These are phyloP conservation scores for Arctia plantaginis DNA, from an alignment of 2,888 invertebrate species.

Conservation along the genomic window DNA sequence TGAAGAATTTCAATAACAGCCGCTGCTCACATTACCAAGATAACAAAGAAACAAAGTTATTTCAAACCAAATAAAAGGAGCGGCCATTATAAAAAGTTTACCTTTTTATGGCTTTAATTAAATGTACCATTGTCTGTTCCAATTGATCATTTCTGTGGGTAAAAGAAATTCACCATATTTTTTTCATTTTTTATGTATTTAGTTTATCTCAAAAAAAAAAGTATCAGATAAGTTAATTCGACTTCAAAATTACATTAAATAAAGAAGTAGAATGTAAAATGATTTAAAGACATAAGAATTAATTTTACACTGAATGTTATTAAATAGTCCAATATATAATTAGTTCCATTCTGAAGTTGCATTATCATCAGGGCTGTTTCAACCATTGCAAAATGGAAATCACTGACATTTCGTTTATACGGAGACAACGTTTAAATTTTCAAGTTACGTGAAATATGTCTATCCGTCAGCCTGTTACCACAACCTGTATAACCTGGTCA, in stretches of 20 bases:
- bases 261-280: neutral
- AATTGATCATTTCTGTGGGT: slow-evolving; percentile 7
- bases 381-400: neutral
- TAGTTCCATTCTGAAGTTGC: neutral
- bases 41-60: slow-evolving; percentile 28
- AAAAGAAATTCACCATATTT: slow-evolving; percentile 6
- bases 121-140: slow-evolving; percentile 16
- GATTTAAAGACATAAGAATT: neutral
- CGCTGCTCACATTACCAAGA: slow-evolving; percentile 23
- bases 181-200: neutral
- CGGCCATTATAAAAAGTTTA: slow-evolving; percentile 15
- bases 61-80: slow-evolving; percentile 20
- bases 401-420: neutral
- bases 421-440: neutral
- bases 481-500: neutral
- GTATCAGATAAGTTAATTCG: neutral
- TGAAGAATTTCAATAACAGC: slow-evolving; percentile 26
- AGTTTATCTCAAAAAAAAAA: no score
- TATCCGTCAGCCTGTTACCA: no score
- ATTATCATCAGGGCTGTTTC: neutral
- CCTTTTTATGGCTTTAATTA: slow-evolving; percentile 23
- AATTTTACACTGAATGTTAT: neutral
- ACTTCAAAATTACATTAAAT: neutral
- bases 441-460: neutral
- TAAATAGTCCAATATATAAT: neutral